These are phyloP conservation scores for Ctenodactylus gundi DNA, from an alignment of 2,113 vertebrate species.

Conservation along the genomic window DNA sequence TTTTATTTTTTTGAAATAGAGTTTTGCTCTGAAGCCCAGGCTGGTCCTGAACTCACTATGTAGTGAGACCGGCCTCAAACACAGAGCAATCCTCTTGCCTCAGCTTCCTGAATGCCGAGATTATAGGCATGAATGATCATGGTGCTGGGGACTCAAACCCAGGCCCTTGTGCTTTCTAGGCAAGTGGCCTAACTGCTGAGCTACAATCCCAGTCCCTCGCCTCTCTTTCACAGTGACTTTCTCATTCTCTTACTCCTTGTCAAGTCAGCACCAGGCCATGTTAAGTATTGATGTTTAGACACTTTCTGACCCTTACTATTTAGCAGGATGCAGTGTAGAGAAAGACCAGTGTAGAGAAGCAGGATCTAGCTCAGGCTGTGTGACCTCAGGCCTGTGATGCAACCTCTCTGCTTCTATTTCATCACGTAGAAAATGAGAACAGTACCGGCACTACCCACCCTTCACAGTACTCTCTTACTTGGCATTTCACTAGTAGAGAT, in stretches of 20 bases:
- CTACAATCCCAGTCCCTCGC: too few relatives aligned
- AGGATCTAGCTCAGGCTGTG: not conserved
- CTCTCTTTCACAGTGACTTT: not conserved
- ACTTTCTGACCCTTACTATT: not conserved
- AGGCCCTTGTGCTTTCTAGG: too few relatives aligned
- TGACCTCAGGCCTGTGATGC: not conserved
- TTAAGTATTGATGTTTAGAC: not conserved
- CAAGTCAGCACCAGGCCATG: not conserved
- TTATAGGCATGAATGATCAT: too few relatives aligned
- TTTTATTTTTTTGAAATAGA: too few relatives aligned
- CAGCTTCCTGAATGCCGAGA: too few relatives aligned
- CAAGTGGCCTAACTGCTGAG: too few relatives aligned
- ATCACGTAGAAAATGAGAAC: not conserved
- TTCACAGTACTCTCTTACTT: not conserved
- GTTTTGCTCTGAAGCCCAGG: too few relatives aligned
- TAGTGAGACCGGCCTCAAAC: too few relatives aligned
- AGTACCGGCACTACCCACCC: accelerated
- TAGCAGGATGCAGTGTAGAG: not conserved
- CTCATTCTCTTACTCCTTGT: not conserved
- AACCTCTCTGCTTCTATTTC: not conserved
- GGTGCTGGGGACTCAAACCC: too few relatives aligned
- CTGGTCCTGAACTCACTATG: too few relatives aligned
- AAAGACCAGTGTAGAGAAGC: not conserved
- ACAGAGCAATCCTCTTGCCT: too few relatives aligned
- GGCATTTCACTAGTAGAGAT: not conserved